These are phyloP conservation scores for Drosophila repleta DNA, from an alignment of 1,140 invertebrate genomes.

Conservation along the genomic window DNA sequence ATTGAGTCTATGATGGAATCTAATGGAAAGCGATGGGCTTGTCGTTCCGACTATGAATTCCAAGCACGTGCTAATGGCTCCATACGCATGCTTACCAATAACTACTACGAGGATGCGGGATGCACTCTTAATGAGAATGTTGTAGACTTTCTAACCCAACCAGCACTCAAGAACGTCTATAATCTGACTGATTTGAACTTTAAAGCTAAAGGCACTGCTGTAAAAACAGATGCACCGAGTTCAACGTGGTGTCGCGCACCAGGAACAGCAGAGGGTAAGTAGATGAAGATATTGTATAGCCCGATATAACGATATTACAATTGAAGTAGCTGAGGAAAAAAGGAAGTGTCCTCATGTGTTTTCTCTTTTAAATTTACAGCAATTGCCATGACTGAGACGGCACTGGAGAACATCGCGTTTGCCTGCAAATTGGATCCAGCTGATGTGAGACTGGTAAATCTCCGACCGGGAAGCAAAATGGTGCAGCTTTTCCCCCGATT, in stretches of 20 bases:
- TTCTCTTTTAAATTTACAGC: slow-evolving; percentile 86
- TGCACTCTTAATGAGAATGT: slow-evolving; percentile 86
- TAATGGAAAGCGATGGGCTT: slow-evolving; percentile 87
- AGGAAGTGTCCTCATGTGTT: slow-evolving; percentile 11
- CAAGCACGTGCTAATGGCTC: slow-evolving; percentile 87
- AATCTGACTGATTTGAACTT: slow-evolving; percentile 85
- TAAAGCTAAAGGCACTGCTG: slow-evolving; percentile 85
- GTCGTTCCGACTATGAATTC: slow-evolving; percentile 85
- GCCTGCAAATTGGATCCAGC: slow-evolving; percentile 88
- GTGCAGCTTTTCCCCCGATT: slow-evolving; percentile 75
- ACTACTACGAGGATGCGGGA: slow-evolving; percentile 88
- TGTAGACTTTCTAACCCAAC: slow-evolving; percentile 71
- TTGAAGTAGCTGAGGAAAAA: no score
- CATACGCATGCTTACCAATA: slow-evolving; percentile 87
- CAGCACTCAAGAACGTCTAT: slow-evolving; percentile 86
- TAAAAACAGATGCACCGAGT: slow-evolving; percentile 87
- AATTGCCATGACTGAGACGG: slow-evolving; percentile 88
- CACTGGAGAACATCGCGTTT: slow-evolving; percentile 92
- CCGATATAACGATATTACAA: slow-evolving; percentile 55
- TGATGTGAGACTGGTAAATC: slow-evolving; percentile 87
- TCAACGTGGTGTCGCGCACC: slow-evolving; percentile 87
- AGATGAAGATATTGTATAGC: slow-evolving; percentile 86
- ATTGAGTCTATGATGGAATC: slow-evolving; percentile 88
- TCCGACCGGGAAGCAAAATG: slow-evolving; percentile 84
- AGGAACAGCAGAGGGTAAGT: slow-evolving; percentile 86